These are phyloP conservation scores for Cardinalis cardinalis DNA, from an alignment of 2,113 vertebrate species.

Conservation along the genomic window DNA sequence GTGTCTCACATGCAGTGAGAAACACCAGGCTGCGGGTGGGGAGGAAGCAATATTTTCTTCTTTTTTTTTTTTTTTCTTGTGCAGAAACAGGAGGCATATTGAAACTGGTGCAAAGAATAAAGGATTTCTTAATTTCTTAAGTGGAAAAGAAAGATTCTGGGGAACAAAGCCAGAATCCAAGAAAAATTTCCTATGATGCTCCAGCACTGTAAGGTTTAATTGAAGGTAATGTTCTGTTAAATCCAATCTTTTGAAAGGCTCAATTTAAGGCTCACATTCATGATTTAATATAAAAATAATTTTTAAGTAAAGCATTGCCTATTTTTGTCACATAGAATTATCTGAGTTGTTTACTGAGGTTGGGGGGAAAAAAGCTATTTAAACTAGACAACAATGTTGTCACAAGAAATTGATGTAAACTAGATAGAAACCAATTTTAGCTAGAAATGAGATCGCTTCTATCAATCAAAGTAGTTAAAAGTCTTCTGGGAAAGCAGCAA, in stretches of 20 bases:
- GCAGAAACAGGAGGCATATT: rapidly evolving
- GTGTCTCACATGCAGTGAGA: not conserved
- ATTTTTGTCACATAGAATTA: not conserved
- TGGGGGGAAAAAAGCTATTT: not conserved
- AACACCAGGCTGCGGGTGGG: not conserved
- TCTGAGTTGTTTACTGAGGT: not conserved
- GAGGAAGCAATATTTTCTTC: not conserved
- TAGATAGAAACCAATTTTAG: not conserved
- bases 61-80: not conserved
- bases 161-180: not conserved
- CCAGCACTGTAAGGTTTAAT: not conserved
- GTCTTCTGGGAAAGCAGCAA: not conserved
- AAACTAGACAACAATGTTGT: not conserved
- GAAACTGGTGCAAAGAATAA: not conserved
- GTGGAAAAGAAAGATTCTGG: not conserved
- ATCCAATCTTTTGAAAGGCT: not conserved
- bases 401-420: not conserved
- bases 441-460: not conserved
- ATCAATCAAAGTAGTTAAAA: not conserved
- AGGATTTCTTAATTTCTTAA: not conserved
- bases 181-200: not conserved
- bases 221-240: not conserved
- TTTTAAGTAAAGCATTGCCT: not conserved
- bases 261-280: not conserved
- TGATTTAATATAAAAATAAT: not conserved